Percentiles rank a stretch among this genome's conserved stretches.
Evolutionary conservation across 2,888 invertebrate species (phyloP).

Genomic region (Hemithea aestivaria): DNA sequence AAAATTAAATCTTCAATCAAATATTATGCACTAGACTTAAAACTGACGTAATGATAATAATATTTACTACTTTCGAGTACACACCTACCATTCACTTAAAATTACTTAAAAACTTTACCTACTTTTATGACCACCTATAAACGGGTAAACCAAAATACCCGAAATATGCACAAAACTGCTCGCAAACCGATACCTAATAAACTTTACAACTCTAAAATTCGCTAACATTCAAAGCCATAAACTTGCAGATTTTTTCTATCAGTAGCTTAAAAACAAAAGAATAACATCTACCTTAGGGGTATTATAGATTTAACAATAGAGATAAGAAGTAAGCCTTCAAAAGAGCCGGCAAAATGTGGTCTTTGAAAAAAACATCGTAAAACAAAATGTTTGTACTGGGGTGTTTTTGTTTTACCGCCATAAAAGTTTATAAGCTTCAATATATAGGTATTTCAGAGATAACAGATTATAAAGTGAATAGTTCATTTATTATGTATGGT

Average conservation of each 20-base stretch:
- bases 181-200: conserved; percentile 6
- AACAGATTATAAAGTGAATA: background rate
- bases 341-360: conserved; percentile 37
- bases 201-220: conserved; percentile 26
- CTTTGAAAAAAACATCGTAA: conserved; percentile 19
- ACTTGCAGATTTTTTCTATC: conserved; percentile 22
- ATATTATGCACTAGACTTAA: no score
- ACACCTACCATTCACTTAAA: no score
- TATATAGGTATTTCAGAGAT: conserved; percentile 18
- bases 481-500: no score
- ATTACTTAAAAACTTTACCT: conserved; percentile 27
- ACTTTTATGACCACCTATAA: no score
- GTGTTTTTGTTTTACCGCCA: conserved; percentile 19
- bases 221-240: conserved; percentile 28
- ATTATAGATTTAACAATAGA: conserved; percentile 29
- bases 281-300: conserved; percentile 15
- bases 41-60: no score
- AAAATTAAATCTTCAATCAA: no score
- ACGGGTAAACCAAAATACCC: conserved; percentile 9
- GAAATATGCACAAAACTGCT: conserved; percentile 21
- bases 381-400: conserved; percentile 19
- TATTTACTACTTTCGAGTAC: no score
- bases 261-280: conserved; percentile 34
- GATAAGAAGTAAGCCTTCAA: conserved; percentile 38
- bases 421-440: conserved; percentile 18